These are phyloP conservation scores for Empidonax alnorum DNA, from an alignment of 2,113 vertebrate species.

Conservation along the genomic window DNA sequence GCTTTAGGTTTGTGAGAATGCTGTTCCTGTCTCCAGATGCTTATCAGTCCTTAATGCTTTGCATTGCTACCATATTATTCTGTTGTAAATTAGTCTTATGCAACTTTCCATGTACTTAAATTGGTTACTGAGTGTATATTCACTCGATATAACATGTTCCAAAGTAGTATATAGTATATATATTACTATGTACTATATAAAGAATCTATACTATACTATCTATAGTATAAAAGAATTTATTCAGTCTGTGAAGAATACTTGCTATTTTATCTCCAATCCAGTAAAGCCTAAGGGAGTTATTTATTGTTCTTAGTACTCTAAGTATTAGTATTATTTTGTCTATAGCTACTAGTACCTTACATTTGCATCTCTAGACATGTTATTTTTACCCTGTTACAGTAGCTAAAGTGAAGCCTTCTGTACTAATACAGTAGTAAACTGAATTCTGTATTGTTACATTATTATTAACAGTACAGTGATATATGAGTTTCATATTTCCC, in stretches of 20 bases:
- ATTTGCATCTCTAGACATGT: background rate
- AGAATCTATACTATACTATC: background rate
- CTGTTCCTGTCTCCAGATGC: slow-evolving; percentile 13
- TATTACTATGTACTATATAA: background rate
- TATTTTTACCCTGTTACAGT: background rate
- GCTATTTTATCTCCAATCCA: background rate
- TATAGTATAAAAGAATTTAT: background rate
- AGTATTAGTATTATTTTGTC: background rate
- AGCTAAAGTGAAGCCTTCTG: background rate
- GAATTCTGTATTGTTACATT: background rate
- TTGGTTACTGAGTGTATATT: background rate
- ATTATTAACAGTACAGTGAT: slow-evolving; percentile 21
- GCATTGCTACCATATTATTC: background rate
- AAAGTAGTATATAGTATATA: background rate
- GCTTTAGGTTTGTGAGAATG: background rate
- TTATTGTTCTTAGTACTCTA: background rate
- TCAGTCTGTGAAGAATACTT: slow-evolving; percentile 13
- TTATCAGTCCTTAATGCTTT: slow-evolving; percentile 4
- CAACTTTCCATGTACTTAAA: background rate
- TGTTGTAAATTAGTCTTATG: slow-evolving; percentile 12
- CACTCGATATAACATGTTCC: background rate
- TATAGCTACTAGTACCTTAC: background rate
- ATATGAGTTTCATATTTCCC: slow-evolving; percentile 32
- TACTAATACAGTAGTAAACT: background rate
- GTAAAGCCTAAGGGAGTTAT: background rate